Evolutionary conservation across 2,888 invertebrate species (phyloP).

Genomic region (Dusona sp.): DNA sequence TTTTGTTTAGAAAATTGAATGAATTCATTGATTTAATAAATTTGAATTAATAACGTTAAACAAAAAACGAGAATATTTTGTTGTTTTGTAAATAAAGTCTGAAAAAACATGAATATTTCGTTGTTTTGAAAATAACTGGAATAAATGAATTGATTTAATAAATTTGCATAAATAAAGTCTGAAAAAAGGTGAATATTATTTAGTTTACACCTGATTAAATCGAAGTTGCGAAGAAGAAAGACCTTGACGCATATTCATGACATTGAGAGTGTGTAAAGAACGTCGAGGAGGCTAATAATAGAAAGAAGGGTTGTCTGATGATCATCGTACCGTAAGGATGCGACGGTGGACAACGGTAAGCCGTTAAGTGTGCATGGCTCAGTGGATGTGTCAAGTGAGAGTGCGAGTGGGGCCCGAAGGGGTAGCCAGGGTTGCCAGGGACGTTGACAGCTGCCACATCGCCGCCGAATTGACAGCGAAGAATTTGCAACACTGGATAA

Average conservation of each 20-base stretch:
- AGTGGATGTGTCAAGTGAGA: conserved; percentile 81
- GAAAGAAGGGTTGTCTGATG: conserved; percentile 56
- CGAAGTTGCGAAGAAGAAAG: background rate
- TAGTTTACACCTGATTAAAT: background rate
- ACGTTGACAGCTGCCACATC: conserved; percentile 76
- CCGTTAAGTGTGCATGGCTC: conserved; percentile 80
- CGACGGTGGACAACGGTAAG: conserved; percentile 74
- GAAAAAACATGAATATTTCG: background rate
- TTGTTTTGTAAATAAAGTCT: no score
- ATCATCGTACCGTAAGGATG: conserved; percentile 81
- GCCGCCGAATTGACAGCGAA: conserved; percentile 81
- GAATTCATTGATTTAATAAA: no score
- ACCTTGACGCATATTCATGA: background rate
- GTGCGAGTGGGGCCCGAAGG: conserved; percentile 80
- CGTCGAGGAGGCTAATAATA: conserved; percentile 21
- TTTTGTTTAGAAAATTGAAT: no score
- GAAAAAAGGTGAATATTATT: background rate
- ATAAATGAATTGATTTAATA: background rate
- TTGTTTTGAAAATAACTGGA: background rate
- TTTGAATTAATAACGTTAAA: no score
- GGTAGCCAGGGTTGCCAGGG: conserved; percentile 75
- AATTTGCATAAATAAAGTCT: no score
- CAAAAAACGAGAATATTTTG: no score
- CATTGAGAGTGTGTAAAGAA: conserved; percentile 7
- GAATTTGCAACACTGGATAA: conserved; percentile 82